These are phyloP conservation scores for Sitta carolinensis DNA, from an alignment of 2,797 vertebrate species.

Conservation along the genomic window DNA sequence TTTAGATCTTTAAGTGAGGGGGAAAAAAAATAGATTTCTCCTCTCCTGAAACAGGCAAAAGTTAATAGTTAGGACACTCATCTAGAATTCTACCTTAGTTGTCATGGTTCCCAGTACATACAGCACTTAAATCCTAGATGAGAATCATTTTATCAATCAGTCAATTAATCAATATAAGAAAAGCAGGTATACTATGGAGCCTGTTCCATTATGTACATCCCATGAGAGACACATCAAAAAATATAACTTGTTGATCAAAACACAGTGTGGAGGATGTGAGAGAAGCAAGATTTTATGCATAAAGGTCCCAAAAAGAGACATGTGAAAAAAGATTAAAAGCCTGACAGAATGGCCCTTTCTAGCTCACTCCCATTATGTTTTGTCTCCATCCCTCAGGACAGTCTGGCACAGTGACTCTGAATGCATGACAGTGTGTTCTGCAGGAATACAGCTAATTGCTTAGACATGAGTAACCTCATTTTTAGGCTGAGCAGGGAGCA, in stretches of 20 bases:
- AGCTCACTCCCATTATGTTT: neutral
- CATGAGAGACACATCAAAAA: neutral
- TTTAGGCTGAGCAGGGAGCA: conserved; percentile 45
- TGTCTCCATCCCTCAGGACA: neutral
- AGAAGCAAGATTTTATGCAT: neutral
- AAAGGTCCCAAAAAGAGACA: neutral
- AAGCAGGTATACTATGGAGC: neutral
- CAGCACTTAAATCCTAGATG: neutral
- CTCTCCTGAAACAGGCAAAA: neutral
- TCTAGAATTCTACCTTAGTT: neutral
- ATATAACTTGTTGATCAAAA: neutral
- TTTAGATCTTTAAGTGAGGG: neutral
- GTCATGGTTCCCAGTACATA: neutral
- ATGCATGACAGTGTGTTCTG: neutral
- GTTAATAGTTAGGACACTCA: neutral
- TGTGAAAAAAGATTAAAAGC: neutral
- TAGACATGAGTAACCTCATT: conserved; percentile 12
- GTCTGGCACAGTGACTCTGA: neutral
- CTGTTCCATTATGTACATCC: neutral
- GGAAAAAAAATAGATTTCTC: neutral
- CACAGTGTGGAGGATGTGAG: accelerated
- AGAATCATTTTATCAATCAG: neutral
- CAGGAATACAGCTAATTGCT: conserved; percentile 23
- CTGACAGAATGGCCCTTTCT: neutral
- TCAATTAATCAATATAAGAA: neutral